Evolutionary conservation across 2,888 invertebrate species (phyloP), one percentile per base, ranked within the genome.

Genomic region (Epinotia ramella): DNA sequence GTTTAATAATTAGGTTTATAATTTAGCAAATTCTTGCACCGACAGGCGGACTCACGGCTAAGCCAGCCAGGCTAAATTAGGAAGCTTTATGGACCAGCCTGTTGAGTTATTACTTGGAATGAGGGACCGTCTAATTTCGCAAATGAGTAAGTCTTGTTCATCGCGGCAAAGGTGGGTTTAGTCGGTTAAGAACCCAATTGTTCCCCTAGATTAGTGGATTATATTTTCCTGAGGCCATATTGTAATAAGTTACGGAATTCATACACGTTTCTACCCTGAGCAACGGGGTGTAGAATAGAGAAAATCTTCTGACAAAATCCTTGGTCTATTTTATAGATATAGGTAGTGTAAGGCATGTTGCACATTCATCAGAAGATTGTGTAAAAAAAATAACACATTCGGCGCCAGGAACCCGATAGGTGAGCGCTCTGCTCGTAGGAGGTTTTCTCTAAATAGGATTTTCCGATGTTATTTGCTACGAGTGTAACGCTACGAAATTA

Each of bases 1-100:
- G 89, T 86, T 87, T 92, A 91, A 91, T 93, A 92, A 79, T 79
- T 79, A 92, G 91, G 89, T 92, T 90, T 89, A 92, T 92, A 92
- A 92, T 93, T 92, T 91, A 92, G 89, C 84, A 88, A 88, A 90
- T 86, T 86, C 85, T 82, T 78, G 80, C 78, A 85, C 83, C 81
- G 82, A 84, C 84, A 83, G 78, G 81, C 82, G 87, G 88, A 90
- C 89, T 89, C 90, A 91, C 88, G 90, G 90, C 88, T 81, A 82
- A 82, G 79, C 79, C 82, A 83, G 79, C 82, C 79, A 81, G 81
- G 80, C 82, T 77, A 84, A 88, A 88, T 88, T 87, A 86, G 80
- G 84, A 83, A 83, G 69, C 67, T 77, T 73, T 73, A 75, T 65
- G 33, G 62, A 71, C 62, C 46, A 46, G 73, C 56, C 60, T 60